phyloP scores from a whole-genome alignment of 2,797 vertebrate genomes.

The Catostomus latipinnis region DNA sequence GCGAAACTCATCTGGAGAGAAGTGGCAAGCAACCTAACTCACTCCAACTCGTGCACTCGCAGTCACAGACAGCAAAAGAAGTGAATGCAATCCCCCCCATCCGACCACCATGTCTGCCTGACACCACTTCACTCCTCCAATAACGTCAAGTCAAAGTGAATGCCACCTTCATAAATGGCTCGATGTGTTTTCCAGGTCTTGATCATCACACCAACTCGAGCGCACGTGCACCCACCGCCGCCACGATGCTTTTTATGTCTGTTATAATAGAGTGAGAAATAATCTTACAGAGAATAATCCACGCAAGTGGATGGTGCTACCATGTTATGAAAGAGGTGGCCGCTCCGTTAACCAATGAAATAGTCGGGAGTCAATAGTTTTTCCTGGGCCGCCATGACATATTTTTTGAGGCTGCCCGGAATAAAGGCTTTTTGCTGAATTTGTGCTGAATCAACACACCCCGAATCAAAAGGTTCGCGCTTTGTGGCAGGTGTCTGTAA shows the following conservation, averaged over 20 bases:
- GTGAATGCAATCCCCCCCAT: slow-evolving; percentile 31
- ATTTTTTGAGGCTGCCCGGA: slow-evolving; percentile 46
- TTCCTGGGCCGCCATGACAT: slow-evolving; percentile 61
- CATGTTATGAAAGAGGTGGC: slow-evolving; percentile 50
- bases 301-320: slow-evolving; percentile 21
- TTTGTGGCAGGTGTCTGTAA: slow-evolving; percentile 23
- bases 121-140: slow-evolving; percentile 16
- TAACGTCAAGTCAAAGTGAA: slow-evolving; percentile 28
- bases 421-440: slow-evolving; percentile 37
- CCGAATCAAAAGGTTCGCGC: slow-evolving; percentile 25
- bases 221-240: slow-evolving; percentile 24
- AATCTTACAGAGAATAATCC: neutral
- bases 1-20: slow-evolving; percentile 97
- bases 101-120: slow-evolving; percentile 36
- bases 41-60: slow-evolving; percentile 52
- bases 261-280: slow-evolving; percentile 9
- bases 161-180: neutral
- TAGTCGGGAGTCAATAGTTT: slow-evolving; percentile 8
- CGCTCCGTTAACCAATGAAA: slow-evolving; percentile 57
- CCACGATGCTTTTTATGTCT: slow-evolving; percentile 11
- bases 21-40: slow-evolving; percentile 72
- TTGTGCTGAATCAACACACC: slow-evolving; percentile 39
- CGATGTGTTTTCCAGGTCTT: neutral
- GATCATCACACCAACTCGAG: neutral
- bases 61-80: slow-evolving; percentile 34